Conservation (phyloP, 2,113 vertebrate genomes). For the Bos javanicus region DNA sequence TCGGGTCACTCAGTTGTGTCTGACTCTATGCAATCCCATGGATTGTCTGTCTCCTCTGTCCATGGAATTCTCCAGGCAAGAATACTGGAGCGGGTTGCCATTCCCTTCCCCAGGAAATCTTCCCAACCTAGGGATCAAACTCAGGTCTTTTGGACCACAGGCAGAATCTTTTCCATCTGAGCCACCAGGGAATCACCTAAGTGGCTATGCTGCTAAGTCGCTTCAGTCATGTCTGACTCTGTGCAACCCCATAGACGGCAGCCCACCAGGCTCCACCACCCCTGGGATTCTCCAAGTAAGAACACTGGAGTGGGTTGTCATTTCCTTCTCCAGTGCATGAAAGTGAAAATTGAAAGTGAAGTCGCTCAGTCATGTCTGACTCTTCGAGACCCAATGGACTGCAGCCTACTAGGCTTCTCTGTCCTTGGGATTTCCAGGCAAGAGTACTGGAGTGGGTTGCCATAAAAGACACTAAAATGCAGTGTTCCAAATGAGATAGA, state of each 20-base stretch:
- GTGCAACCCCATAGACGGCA: too few relatives aligned
- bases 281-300: too few relatives aligned
- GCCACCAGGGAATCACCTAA: not conserved
- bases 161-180: not conserved
- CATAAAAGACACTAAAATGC: not conserved
- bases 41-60: not conserved
- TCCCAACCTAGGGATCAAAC: not conserved
- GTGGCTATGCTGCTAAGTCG: not conserved
- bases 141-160: not conserved
- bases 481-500: not conserved
- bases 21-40: not conserved
- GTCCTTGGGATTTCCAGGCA: too few relatives aligned
- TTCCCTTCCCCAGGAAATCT: not conserved
- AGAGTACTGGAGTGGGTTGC: too few relatives aligned
- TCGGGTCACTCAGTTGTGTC: not conserved
- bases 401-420: too few relatives aligned
- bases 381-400: too few relatives aligned
- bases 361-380: too few relatives aligned
- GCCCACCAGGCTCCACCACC: too few relatives aligned
- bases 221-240: too few relatives aligned
- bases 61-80: not conserved
- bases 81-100: not conserved
- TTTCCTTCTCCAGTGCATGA: too few relatives aligned
- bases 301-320: too few relatives aligned
- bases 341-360: too few relatives aligned